Conservation (phyloP, 2,113 vertebrate genomes). For the Meleagris gallopavo region DNA sequence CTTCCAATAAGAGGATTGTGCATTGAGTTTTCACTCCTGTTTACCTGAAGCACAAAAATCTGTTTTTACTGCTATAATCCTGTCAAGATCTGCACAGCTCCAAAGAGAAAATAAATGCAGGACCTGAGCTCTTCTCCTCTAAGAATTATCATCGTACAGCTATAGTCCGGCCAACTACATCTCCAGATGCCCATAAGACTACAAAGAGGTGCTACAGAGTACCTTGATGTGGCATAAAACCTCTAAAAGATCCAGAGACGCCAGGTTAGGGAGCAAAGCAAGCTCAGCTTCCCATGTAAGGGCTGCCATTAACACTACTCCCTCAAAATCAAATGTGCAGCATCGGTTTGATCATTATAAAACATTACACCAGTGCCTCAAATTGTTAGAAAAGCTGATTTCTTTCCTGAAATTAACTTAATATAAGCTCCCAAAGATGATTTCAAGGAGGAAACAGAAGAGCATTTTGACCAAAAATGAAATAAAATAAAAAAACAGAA, state of each 20-base stretch:
- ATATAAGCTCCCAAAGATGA: background rate
- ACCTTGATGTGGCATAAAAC: background rate
- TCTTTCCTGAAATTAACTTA: background rate
- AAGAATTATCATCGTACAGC: background rate
- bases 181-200: fast-evolving
- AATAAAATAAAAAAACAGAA: background rate
- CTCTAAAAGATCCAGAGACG: background rate
- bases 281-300: background rate
- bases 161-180: background rate
- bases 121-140: background rate
- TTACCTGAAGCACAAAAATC: background rate
- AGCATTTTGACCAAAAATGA: background rate
- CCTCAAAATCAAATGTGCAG: background rate
- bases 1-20: background rate
- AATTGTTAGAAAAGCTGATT: background rate
- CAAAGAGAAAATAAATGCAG: background rate
- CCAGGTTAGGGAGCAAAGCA: fast-evolving
- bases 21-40: background rate
- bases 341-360: fast-evolving
- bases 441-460: background rate
- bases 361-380: background rate
- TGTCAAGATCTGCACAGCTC: background rate
- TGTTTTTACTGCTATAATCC: background rate
- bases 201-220: background rate
- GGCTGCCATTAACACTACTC: background rate